Percentiles rank a stretch among this genome's conserved stretches.
phyloP scores from a whole-genome alignment of 2,113 vertebrate species.

The Hepsetus odoe region DNA sequence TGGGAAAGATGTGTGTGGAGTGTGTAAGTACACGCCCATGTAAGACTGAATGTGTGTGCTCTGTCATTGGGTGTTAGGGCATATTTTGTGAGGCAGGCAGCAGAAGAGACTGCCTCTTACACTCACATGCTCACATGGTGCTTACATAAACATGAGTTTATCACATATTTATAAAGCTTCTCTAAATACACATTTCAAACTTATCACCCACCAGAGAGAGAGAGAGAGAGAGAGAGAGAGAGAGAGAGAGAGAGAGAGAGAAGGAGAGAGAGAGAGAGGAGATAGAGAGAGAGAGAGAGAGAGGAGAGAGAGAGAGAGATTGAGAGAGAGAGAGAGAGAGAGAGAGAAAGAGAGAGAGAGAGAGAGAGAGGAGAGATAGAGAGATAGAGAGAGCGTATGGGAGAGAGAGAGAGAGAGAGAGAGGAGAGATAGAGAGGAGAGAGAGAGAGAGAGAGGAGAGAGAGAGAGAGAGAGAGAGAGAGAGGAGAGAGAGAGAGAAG shows the following conservation, averaged over 20 bases:
- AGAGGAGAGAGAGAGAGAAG: not conserved
- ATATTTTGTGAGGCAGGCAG: conserved; percentile 45
- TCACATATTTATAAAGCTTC: conserved; percentile 42
- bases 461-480: not conserved
- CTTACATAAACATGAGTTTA: conserved; percentile 48
- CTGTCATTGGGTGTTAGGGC: conserved; percentile 11
- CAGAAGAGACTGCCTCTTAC: not conserved
- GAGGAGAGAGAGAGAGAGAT: no score
- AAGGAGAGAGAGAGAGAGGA: no score
- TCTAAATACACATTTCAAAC: conserved; percentile 20
- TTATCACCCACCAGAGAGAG: not conserved
- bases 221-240: not conserved
- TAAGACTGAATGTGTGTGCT: conserved; percentile 40
- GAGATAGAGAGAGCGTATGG: no score
- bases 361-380: not conserved
- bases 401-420: not conserved
- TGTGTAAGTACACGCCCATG: conserved; percentile 31
- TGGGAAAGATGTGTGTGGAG: conserved; percentile 1
- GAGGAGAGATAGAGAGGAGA: not conserved
- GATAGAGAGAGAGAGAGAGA: not conserved
- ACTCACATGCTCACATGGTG: conserved; percentile 12
- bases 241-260: no score
- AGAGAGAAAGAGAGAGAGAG: not conserved
- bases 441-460: not conserved
- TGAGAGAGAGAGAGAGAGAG: not conserved